Conservation (phyloP, 2,113 vertebrate species). For the Apteryx owenii region DNA sequence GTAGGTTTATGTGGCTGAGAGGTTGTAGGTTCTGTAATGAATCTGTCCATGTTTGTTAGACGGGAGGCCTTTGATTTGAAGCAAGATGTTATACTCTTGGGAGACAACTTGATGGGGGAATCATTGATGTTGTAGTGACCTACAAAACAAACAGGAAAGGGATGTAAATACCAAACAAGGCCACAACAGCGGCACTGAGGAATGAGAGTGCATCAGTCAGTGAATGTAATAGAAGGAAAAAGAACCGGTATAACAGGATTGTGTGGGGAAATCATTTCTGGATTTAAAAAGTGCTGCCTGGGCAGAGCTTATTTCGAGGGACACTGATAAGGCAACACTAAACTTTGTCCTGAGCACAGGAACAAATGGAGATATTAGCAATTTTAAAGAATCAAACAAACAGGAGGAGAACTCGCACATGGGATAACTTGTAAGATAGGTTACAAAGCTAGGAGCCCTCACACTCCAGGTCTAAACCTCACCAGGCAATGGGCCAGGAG, state of each 20-base stretch:
- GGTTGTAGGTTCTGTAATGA: constrained; percentile 76
- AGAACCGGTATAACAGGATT: background rate
- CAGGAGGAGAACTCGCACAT: background rate
- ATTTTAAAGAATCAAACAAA: background rate
- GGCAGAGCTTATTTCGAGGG: constrained; percentile 29
- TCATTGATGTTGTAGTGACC: constrained; percentile 78
- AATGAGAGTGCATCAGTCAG: background rate
- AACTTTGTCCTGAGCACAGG: background rate
- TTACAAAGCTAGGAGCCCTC: background rate
- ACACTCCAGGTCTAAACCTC: background rate
- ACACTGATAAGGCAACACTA: background rate
- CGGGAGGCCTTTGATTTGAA: constrained; percentile 77
- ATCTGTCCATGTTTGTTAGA: background rate
- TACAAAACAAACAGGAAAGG: constrained; percentile 45
- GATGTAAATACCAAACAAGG: background rate
- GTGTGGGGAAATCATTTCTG: background rate
- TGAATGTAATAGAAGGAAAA: background rate
- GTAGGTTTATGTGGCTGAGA: constrained; percentile 67
- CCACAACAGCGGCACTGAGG: background rate
- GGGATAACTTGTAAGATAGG: background rate
- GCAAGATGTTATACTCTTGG: constrained; percentile 70
- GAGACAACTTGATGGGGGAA: constrained; percentile 60
- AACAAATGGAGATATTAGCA: background rate
- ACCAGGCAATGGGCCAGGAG: background rate
- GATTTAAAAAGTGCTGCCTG: background rate